Base-by-base conservation (phyloP, 2,113 vertebrate species). In the Chlorodrepanis virens region DNA sequence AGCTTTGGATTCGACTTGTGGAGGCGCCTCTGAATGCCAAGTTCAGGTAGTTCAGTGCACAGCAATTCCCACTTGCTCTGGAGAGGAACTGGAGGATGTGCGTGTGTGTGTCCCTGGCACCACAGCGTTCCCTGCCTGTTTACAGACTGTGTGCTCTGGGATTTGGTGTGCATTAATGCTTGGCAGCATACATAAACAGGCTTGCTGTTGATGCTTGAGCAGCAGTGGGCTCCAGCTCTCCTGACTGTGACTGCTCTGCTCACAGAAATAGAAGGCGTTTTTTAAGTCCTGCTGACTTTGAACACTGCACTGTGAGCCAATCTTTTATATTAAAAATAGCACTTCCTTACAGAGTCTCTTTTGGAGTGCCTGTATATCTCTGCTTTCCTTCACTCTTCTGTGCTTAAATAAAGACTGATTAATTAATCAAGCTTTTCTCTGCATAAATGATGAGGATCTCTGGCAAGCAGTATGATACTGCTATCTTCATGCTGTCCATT, bases 291-390 rank as follows among this genome's bases (percentile, higher is more conserved):
- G 50, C 89, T 59, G 75, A 91, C 75, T 95, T 77, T 31, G 67
- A 90, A 18, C 6, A 0, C 52, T 28, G 52, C 11, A 1, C 54
- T 14, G 33, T 0, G 2, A 93, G 64, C 44, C 60, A 16, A 6
- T 78, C 31, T 74, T 87, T 88, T 75, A 5, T 49, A 83, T 80
- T 77, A 96, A 90, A 94, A 94, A 75, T 83, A 95, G 54, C 71
- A 27, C 53, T 74, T 90, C 76, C 59, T 90, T n/a, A 7, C 65
- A 72, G 60, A 84, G 53, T 18, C 39, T 39, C n/a, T 72, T 76
- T 28, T 86, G 79, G 71, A 83, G 52, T 42, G 76, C 14, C 52
- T 81, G 52, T 81, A 54, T 71, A 80, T 88, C 82, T 91, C 42
- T 0, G 0, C 33, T 88, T 96, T 75, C 61, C 70, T 54, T 77